phyloP scores from a whole-genome alignment of 1,140 invertebrate genomes.

The Diachasma alloeum region DNA sequence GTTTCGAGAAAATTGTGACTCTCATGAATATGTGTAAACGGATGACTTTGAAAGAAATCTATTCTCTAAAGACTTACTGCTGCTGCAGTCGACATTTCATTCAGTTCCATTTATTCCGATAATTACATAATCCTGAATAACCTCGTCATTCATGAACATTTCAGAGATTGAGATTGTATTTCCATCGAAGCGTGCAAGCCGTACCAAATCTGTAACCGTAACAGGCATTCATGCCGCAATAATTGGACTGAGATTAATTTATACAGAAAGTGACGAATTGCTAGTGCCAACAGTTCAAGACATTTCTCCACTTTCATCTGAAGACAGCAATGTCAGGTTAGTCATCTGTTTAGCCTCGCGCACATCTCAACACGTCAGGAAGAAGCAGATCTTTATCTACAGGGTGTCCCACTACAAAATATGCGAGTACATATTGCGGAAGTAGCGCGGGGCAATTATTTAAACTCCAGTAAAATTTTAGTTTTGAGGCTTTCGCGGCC shows the following conservation, averaged over 20 bases:
- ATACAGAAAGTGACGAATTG: not conserved
- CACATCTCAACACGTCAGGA: not conserved
- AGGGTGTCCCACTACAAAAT: not conserved
- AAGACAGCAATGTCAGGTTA: not conserved
- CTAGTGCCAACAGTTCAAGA: not conserved
- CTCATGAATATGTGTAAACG: no score
- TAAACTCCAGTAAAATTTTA: no score
- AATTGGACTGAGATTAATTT: not conserved
- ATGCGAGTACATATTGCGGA: no score
- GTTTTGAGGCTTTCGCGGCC: no score
- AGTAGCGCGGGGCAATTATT: no score
- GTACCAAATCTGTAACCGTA: not conserved
- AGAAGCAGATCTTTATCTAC: not conserved
- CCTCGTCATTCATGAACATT: not conserved
- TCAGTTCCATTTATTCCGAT: not conserved
- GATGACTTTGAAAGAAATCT: not conserved
- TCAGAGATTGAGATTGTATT: not conserved
- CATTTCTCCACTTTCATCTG: not conserved
- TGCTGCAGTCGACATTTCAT: not conserved
- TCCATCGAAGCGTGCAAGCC: not conserved
- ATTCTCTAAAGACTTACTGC: not conserved
- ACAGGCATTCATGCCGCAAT: not conserved
- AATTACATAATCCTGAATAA: not conserved
- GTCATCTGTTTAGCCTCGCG: not conserved
- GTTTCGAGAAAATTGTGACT: no score